Evolutionary conservation across 1,140 invertebrate genomes (phyloP).

Genomic region (Dolichoris vasculosae): DNA sequence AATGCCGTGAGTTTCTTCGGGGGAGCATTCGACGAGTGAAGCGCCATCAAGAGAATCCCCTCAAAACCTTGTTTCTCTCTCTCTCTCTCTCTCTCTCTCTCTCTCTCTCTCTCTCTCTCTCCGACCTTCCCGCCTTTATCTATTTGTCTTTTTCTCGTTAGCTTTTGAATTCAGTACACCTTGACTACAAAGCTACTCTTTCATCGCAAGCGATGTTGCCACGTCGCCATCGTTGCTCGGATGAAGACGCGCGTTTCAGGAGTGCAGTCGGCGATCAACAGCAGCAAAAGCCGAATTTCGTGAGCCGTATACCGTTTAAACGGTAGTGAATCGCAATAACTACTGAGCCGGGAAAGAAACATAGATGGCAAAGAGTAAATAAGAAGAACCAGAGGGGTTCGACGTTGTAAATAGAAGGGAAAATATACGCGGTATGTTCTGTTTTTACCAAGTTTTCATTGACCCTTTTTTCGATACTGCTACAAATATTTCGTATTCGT

Average conservation of each 20-base stretch:
- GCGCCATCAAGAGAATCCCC: constrained; percentile 9
- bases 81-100: not conserved
- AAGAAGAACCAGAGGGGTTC: not conserved
- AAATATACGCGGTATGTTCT: no score
- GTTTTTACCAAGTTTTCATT: no score
- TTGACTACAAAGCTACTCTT: constrained; percentile 43
- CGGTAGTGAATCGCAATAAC: not conserved
- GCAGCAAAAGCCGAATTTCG: constrained; percentile 28
- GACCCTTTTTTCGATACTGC: no score
- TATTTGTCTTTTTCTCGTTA: not conserved
- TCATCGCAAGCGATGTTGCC: constrained; percentile 41
- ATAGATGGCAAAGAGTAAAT: not conserved
- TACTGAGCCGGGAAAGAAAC: not conserved
- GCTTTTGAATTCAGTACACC: not conserved
- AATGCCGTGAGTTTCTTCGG: not conserved
- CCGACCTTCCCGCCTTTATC: not conserved
- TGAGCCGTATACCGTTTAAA: not conserved
- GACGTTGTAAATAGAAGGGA: not conserved
- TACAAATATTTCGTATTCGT: no score
- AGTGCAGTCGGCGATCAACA: not conserved
- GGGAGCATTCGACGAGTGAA: not conserved
- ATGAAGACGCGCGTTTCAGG: not conserved
- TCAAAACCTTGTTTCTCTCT: not conserved
- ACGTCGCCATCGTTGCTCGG: not conserved
- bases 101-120: not conserved